Evolutionary conservation across 2,797 vertebrate genomes (phyloP).

Genomic region (Acanthurus leucopareius): DNA sequence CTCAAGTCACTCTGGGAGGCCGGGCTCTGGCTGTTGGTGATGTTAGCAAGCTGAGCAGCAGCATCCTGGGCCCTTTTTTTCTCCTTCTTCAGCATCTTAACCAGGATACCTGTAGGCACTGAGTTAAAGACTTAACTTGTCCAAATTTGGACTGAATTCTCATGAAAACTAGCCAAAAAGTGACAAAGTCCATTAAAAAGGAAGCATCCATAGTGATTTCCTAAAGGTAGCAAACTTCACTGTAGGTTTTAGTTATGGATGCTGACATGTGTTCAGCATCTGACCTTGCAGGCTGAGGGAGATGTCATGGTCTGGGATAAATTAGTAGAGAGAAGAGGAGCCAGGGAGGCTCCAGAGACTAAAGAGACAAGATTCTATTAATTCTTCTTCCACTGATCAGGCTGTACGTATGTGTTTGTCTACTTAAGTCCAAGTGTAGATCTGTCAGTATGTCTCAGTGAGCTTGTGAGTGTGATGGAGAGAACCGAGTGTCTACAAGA

Average conservation of each 20-base stretch:
- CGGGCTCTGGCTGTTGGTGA: conserved; percentile 34
- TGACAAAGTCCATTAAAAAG: conserved; percentile 6
- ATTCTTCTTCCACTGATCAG: conserved; percentile 53
- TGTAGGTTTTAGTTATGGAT: conserved; percentile 37
- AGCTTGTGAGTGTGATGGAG: conserved; percentile 25
- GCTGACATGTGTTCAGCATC: conserved; percentile 53
- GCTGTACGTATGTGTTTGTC: conserved; percentile 32
- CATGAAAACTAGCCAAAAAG: background rate
- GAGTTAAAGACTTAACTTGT: conserved; percentile 79
- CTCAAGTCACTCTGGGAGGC: conserved; percentile 43
- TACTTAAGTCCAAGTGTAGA: conserved; percentile 28
- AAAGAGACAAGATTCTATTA: conserved; percentile 57
- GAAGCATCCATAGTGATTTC: conserved; percentile 13
- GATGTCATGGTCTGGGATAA: conserved; percentile 66
- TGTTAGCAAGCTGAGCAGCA: conserved; percentile 65
- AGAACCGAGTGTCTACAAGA: conserved; percentile 19
- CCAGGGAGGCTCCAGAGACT: conserved; percentile 46
- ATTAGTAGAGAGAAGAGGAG: conserved; percentile 59
- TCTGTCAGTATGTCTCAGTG: conserved; percentile 11
- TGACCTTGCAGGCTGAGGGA: conserved; percentile 49
- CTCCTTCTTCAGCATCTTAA: conserved; percentile 93
- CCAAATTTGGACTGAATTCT: background rate
- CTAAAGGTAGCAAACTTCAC: conserved; percentile 22
- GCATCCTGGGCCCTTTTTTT: conserved; percentile 87
- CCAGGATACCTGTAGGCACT: conserved; percentile 87